phyloP scores from a whole-genome alignment of 92 coral and sea anemone genomes.

The Epizoanthus fatuus region DNA sequence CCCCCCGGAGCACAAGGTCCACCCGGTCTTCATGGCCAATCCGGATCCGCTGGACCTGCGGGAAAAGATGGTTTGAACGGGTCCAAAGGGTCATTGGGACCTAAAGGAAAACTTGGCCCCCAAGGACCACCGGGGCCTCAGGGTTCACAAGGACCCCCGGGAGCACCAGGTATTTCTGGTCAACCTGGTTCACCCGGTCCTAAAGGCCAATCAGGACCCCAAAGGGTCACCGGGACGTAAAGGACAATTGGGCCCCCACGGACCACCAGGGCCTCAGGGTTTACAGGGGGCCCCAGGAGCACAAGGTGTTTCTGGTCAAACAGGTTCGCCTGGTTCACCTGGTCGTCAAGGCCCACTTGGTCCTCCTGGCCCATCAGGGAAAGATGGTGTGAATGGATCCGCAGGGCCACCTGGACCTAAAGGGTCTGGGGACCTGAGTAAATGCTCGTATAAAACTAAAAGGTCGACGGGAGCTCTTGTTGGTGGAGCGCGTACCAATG shows the following conservation, averaged over 20 bases:
- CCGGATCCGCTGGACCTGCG: neutral
- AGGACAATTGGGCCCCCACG: slow-evolving; percentile 2
- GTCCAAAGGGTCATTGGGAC: too few species aligned
- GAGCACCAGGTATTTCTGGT: slow-evolving; percentile 44
- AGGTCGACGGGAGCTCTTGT: neutral
- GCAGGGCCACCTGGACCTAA: slow-evolving; percentile 47
- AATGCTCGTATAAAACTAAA: slow-evolving; percentile 34
- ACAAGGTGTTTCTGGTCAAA: slow-evolving; percentile 29
- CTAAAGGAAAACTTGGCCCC: neutral
- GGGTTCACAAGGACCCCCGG: neutral
- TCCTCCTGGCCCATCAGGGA: slow-evolving; percentile 47
- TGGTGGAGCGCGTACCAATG: neutral
- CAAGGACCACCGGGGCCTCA: slow-evolving; percentile 12
- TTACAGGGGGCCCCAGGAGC: slow-evolving; percentile 8
- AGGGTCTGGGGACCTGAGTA: slow-evolving; percentile 57
- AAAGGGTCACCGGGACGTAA: too few species aligned
- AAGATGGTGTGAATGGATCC: slow-evolving; percentile 51
- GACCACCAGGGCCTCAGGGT: neutral
- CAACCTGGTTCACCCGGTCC: slow-evolving; percentile 28
- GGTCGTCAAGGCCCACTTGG: slow-evolving; percentile 50
- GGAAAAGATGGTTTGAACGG: too few species aligned
- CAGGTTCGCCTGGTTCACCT: slow-evolving; percentile 24
- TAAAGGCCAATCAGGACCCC: slow-evolving; percentile 36
- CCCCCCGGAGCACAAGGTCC: slow-evolving; percentile 32
- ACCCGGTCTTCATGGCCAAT: slow-evolving; percentile 40